These are phyloP conservation scores for Scaptomyza caliginosa DNA, from an alignment of 2,888 invertebrate genomes.

Conservation along the genomic window DNA sequence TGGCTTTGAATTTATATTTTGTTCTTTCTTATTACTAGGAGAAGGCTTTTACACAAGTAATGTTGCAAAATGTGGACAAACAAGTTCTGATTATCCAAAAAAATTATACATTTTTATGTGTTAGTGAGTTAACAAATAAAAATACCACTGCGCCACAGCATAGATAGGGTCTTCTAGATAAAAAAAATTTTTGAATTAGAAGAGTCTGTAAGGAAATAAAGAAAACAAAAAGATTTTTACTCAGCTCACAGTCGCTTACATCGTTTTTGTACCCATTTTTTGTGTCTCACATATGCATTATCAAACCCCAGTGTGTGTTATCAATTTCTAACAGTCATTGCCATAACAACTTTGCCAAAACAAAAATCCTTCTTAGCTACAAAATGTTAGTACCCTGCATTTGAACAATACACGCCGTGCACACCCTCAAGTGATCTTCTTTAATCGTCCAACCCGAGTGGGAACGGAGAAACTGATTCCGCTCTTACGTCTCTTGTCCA, in stretches of 20 bases:
- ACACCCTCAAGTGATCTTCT: slow-evolving; percentile 90
- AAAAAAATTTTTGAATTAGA: too few species aligned
- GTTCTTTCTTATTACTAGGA: too few species aligned
- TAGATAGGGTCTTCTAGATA: too few species aligned
- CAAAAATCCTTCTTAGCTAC: slow-evolving; percentile 40
- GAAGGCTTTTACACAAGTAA: too few species aligned
- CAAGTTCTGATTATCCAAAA: too few species aligned
- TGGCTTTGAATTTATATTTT: too few species aligned
- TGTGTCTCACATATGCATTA: slow-evolving; percentile 25
- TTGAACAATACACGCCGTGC: slow-evolving; percentile 92
- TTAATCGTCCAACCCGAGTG: slow-evolving; percentile 95
- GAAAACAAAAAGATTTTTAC: too few species aligned
- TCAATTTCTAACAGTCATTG: not conserved
- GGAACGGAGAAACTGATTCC: slow-evolving; percentile 95
- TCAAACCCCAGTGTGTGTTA: slow-evolving; percentile 22
- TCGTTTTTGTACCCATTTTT: not conserved
- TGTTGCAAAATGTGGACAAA: too few species aligned
- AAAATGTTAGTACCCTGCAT: slow-evolving; percentile 44
- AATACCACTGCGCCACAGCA: too few species aligned
- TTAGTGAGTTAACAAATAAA: too few species aligned
- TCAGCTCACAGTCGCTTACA: not conserved
- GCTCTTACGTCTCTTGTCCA: slow-evolving; percentile 65
- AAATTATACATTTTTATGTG: too few species aligned
- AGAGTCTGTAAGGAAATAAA: too few species aligned
- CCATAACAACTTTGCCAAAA: not conserved